These are phyloP conservation scores for Deilephila elpenor DNA, from an alignment of 2,888 invertebrate species.

Conservation along the genomic window DNA sequence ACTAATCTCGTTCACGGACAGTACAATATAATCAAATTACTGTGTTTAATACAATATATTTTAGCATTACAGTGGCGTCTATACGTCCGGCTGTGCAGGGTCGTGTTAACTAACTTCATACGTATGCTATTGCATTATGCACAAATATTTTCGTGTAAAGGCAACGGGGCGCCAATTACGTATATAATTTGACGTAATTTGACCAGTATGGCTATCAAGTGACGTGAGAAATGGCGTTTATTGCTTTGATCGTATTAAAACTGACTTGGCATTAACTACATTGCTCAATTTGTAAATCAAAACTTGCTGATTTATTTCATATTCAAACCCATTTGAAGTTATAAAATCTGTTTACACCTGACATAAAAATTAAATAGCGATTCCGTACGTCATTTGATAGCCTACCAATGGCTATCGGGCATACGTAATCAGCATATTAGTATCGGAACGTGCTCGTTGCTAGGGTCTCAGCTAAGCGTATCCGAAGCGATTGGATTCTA, in stretches of 20 bases:
- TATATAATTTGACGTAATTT: constrained; percentile 41
- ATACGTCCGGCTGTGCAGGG: constrained; percentile 73
- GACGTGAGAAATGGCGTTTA: constrained; percentile 40
- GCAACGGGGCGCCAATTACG: constrained; percentile 55
- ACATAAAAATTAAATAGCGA: constrained; percentile 32
- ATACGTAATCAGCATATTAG: constrained; percentile 57
- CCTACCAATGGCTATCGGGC: constrained; percentile 38
- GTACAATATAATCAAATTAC: constrained; percentile 55
- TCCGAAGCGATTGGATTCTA: constrained; percentile 60
- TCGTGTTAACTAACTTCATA: constrained; percentile 67
- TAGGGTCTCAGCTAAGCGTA: constrained; percentile 72
- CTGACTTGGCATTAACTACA: no score
- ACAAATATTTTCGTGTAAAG: constrained; percentile 57
- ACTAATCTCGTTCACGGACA: constrained; percentile 61
- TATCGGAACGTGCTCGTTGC: constrained; percentile 63
- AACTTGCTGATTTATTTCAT: no score
- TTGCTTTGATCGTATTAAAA: background rate
- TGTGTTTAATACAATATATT: constrained; percentile 53
- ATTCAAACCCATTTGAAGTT: background rate
- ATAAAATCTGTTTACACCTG: background rate
- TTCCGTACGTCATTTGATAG: constrained; percentile 49
- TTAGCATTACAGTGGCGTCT: constrained; percentile 65
- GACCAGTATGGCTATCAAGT: constrained; percentile 43
- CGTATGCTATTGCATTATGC: constrained; percentile 61
- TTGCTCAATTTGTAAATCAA: no score